Conservation (phyloP, 1,140 invertebrate species). For the Conus betulinus region DNA sequence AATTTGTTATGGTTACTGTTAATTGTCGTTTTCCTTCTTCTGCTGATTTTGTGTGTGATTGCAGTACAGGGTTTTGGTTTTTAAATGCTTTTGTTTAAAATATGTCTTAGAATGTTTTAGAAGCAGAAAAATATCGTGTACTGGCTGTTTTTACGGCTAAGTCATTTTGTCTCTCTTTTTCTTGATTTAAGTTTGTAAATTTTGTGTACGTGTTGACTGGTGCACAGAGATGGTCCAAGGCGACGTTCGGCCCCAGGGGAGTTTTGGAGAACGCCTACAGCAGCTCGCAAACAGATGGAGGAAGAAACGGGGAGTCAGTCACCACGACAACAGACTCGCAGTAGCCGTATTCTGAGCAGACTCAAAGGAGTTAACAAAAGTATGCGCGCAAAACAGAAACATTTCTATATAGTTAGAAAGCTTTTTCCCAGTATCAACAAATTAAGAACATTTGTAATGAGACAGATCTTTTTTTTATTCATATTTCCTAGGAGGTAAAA, state of each 20-base stretch:
- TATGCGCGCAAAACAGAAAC: neutral
- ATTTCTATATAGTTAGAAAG: too few relatives aligned
- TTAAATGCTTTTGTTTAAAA: too few relatives aligned
- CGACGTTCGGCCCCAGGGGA: slow-evolving; percentile 41
- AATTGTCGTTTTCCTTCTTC: neutral
- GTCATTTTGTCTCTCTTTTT: too few relatives aligned
- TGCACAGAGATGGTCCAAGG: slow-evolving; percentile 60
- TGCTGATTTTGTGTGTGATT: too few relatives aligned
- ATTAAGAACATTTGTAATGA: too few relatives aligned
- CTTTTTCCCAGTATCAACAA: too few relatives aligned
- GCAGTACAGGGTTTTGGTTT: too few relatives aligned
- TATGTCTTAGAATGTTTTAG: too few relatives aligned
- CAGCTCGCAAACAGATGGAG: slow-evolving; percentile 32
- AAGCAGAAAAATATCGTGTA: too few relatives aligned
- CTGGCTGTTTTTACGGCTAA: too few relatives aligned
- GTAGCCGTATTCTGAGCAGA: slow-evolving; percentile 45
- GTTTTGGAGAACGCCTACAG: slow-evolving; percentile 48
- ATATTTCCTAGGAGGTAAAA: too few relatives aligned
- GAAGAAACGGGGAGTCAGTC: slow-evolving; percentile 28
- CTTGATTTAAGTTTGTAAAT: neutral
- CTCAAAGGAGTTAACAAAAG: slow-evolving; percentile 32
- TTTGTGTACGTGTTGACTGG: slow-evolving; percentile 6
- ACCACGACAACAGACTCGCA: slow-evolving; percentile 23
- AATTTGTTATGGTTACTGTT: neutral
- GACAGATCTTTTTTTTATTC: too few relatives aligned